A percentile compares a stretch with the other conserved stretches of the same genome.
phyloP scores from a whole-genome alignment of 2,113 vertebrate species.

The Gobius niger region DNA sequence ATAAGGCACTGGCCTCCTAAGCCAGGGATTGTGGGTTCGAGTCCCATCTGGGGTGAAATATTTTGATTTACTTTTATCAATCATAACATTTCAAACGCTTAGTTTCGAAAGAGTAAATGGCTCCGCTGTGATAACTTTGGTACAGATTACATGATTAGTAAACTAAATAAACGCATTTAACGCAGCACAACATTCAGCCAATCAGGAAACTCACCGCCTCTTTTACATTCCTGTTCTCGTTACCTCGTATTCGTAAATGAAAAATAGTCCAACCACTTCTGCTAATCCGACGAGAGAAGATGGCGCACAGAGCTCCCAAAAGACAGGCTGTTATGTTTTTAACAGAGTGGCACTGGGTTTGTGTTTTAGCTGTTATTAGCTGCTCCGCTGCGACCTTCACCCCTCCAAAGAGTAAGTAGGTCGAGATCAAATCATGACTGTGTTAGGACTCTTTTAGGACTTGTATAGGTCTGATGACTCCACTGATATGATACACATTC shows the following conservation, averaged over 20 bases:
- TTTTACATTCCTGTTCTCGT: constrained; percentile 16
- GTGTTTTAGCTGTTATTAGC: constrained; percentile 1
- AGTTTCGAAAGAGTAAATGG: no score
- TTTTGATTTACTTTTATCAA: background rate
- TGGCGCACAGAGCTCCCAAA: background rate
- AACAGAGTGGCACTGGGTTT: background rate
- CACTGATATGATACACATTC: background rate
- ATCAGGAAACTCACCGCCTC: constrained; percentile 31
- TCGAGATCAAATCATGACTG: background rate
- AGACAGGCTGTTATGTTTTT: constrained; percentile 19
- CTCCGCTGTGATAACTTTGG: no score
- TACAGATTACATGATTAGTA: no score
- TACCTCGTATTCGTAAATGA: background rate
- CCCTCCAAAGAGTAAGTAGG: constrained; percentile 58
- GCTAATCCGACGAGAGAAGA: background rate
- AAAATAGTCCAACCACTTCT: background rate
- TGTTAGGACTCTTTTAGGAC: background rate
- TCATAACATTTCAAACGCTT: background rate
- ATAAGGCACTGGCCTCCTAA: constrained; percentile 68
- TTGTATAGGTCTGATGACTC: background rate
- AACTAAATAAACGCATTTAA: background rate
- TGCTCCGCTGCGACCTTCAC: constrained; percentile 9
- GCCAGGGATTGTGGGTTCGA: constrained; percentile 63
- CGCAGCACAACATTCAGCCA: constrained; percentile 23
- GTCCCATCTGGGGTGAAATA: constrained; percentile 28